These are phyloP conservation scores for Myotis lucifugus DNA, from an alignment of 2,113 vertebrate genomes.

Conservation along the genomic window DNA sequence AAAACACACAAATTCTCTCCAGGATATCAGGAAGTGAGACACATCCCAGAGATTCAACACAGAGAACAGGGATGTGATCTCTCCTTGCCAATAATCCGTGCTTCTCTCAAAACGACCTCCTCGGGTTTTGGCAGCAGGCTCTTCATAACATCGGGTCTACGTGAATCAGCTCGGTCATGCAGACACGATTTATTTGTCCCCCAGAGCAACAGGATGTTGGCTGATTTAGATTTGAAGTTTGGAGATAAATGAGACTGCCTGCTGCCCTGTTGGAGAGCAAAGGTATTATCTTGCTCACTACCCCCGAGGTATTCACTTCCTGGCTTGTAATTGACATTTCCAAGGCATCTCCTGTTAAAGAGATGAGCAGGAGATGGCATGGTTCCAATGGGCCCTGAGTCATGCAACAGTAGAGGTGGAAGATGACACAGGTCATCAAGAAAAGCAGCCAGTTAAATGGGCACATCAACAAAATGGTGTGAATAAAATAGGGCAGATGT, in stretches of 20 bases:
- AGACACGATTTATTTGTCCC: neutral
- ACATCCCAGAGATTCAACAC: neutral
- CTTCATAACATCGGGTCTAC: neutral
- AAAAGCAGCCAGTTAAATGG: neutral
- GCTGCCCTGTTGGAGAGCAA: neutral
- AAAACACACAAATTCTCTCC: neutral
- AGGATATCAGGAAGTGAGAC: neutral
- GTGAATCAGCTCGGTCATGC: neutral
- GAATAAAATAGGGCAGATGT: neutral
- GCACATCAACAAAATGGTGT: neutral
- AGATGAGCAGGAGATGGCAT: neutral
- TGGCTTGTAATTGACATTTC: neutral
- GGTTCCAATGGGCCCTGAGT: neutral
- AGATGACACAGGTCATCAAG: neutral
- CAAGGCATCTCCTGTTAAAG: neutral
- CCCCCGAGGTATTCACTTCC: neutral
- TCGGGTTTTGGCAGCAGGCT: neutral
- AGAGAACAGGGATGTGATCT: neutral
- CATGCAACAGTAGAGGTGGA: accelerated
- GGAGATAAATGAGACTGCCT: neutral
- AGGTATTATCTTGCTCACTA: neutral
- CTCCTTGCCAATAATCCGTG: neutral
- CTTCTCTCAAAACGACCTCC: neutral
- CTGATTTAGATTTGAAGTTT: neutral
- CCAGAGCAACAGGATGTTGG: neutral